A percentile compares a stretch with the other conserved stretches of the same genome.
Conservation (phyloP, 2,113 vertebrate species). For the Ginglymostoma cirratum region DNA sequence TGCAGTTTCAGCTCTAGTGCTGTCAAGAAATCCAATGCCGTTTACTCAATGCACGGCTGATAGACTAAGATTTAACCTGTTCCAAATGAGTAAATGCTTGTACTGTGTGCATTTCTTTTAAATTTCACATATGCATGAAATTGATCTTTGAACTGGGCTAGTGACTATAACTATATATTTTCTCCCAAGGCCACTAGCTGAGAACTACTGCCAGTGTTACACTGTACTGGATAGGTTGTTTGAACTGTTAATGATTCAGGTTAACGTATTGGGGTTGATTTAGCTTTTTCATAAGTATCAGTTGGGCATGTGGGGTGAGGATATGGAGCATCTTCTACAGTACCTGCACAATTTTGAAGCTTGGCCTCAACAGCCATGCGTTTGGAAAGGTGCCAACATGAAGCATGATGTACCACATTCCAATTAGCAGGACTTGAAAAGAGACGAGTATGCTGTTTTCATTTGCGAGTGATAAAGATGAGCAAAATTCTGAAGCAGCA, state of each 20-base stretch:
- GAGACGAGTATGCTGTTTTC: not conserved
- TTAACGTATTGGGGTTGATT: not conserved
- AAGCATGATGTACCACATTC: not conserved
- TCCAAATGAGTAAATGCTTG: not conserved
- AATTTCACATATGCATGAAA: not conserved
- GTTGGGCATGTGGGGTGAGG: not conserved
- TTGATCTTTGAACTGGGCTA: not conserved
- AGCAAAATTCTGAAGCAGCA: not conserved
- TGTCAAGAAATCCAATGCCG: not conserved
- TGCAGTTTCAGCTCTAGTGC: not conserved
- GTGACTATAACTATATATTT: not conserved
- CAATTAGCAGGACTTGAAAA: not conserved
- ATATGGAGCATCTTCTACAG: not conserved
- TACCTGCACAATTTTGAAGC: not conserved
- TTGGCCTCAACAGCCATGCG: not conserved
- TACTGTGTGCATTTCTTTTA: not conserved
- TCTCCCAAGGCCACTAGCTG: not conserved
- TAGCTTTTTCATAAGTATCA: not conserved
- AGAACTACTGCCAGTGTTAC: not conserved
- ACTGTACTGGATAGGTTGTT: not conserved
- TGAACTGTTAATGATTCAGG: not conserved
- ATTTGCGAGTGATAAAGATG: not conserved
- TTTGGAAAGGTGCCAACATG: not conserved
- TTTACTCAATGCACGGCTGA: not conserved
- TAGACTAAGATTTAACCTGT: not conserved